Evolutionary conservation across 2,797 vertebrate species (phyloP), one percentile per base, ranked within the genome.

Genomic region (Ceyx erithaca): DNA sequence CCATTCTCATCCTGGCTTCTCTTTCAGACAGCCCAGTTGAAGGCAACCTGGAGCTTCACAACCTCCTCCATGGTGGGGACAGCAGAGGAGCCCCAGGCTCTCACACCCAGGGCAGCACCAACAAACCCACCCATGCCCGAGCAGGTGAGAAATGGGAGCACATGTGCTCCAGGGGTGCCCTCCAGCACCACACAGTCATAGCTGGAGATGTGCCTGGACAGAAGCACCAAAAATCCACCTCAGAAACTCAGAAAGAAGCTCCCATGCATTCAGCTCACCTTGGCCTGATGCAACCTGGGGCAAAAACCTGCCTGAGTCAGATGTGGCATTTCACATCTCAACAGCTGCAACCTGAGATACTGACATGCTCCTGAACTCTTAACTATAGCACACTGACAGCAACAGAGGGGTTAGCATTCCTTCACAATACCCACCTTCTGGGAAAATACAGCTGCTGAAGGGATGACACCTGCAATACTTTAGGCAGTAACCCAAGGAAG

Each of bases 361-460:
- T 85, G 46, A 13, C 4, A 31, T 59, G 28, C 63, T 70, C 57
- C 41, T 61, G 54, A 82, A 63, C 72, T 87, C 61, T n/a, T 89
- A 81, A 81, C 89, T 59, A 25, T 31, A 85, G 87, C 80, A n/a
- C 40, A 28, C 7, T 10, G 31, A 37, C 69, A 93, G 64, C 30
- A 59, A 9, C 9, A 4, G 31, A 54, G 48, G 69, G 31, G 15
- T 90, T 8, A 84, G 62, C 68, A 75, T 77, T 82, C 79, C 62
- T 75, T 37, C 76, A 62, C 49, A 71, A 69, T 83, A 83, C 76
- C 87, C 48, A 66, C 31, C 30, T 80, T 92, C 71, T 1, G 13
- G 81, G 91, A 81, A 85, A 89, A 84, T 48, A 76, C 4, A 83
- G 67, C 68, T 87, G 63, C n/a, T 84, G 26, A 51, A 72, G 45